Percentiles rank a stretch among this genome's conserved stretches.
These are phyloP conservation scores for Equus quagga DNA, from an alignment of 2,113 vertebrate species.

Conservation along the genomic window DNA sequence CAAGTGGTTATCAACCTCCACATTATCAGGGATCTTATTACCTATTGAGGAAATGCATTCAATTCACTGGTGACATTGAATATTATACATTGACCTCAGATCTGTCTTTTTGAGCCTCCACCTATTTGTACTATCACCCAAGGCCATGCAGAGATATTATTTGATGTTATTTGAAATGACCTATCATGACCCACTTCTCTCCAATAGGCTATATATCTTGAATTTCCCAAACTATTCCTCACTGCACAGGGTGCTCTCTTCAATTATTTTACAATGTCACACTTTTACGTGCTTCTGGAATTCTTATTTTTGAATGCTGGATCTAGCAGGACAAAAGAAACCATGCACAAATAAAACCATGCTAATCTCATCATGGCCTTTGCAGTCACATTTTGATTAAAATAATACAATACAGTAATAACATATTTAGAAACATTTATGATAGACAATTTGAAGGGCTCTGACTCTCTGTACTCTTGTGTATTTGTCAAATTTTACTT, in stretches of 20 bases:
- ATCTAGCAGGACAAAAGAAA: not conserved
- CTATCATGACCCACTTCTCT: not conserved
- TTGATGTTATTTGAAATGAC: constrained; percentile 16
- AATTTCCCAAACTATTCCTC: not conserved
- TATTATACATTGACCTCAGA: not conserved
- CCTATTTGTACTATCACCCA: not conserved
- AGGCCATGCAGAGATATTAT: not conserved
- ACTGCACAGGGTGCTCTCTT: not conserved
- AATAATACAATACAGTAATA: not conserved
- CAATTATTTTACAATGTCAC: not conserved
- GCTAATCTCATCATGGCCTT: not conserved
- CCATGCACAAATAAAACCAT: not conserved
- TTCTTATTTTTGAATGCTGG: not conserved
- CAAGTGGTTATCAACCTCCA: not conserved
- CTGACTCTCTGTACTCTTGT: not conserved
- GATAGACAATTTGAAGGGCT: not conserved
- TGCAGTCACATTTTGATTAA: constrained; percentile 23
- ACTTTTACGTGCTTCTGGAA: not conserved
- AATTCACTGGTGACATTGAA: not conserved
- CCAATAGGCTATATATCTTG: not conserved
- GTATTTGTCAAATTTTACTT: not conserved
- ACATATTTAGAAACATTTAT: not conserved
- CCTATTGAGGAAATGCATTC: not conserved
- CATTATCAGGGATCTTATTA: not conserved
- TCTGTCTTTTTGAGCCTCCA: not conserved